Conservation (phyloP, 2,888 invertebrate species). For the Muscina levida region DNA sequence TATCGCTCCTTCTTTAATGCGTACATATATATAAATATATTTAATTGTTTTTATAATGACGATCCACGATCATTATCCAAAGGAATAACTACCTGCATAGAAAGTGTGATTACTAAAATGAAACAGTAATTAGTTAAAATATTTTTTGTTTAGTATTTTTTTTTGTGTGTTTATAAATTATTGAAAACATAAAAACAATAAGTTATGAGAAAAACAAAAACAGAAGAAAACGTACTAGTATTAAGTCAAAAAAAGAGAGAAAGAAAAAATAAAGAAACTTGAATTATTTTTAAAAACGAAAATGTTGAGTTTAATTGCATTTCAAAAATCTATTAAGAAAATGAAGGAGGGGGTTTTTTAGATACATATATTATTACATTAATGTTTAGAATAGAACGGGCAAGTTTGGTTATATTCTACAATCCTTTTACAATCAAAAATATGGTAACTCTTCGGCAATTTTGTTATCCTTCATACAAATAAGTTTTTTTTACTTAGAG, state of each 20-base stretch:
- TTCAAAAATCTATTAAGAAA: no score
- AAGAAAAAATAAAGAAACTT: background rate
- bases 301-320: no score
- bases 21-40: conserved; percentile 26
- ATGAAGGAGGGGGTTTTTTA: no score
- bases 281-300: conserved; percentile 9
- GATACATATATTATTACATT: no score
- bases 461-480: no score
- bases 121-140: conserved; percentile 25
- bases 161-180: conserved; percentile 32
- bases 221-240: background rate
- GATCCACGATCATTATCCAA: conserved; percentile 38
- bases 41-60: conserved; percentile 22
- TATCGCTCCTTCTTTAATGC: background rate
- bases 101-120: conserved; percentile 1
- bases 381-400: no score
- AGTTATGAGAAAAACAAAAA: conserved; percentile 1
- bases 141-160: conserved; percentile 46
- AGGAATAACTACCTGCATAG: conserved; percentile 38
- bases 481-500: no score
- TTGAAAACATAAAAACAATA: background rate
- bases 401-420: no score
- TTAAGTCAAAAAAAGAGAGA: conserved; percentile 12
- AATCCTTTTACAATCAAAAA: no score
- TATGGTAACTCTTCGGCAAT: no score